Conservation (phyloP, 2,888 invertebrate species). For the Melieria crassipennis region DNA sequence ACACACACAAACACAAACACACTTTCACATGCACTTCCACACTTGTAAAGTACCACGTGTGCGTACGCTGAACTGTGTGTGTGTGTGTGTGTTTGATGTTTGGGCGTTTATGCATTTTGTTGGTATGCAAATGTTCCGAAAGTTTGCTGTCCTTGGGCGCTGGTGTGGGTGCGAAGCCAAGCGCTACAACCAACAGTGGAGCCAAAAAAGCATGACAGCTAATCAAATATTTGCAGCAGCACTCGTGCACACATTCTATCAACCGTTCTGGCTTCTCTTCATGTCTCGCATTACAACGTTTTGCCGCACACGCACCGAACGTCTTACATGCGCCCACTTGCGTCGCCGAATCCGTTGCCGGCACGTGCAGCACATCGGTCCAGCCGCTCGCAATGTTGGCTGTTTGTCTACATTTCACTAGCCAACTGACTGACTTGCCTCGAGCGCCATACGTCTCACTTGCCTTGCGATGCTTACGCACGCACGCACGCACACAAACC, state of each 20-base stretch:
- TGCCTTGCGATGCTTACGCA: not conserved
- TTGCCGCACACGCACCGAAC: not conserved
- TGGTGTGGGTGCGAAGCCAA: conserved; percentile 8
- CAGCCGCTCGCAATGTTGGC: no score
- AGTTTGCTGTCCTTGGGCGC: conserved; percentile 3
- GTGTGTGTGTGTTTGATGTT: not conserved
- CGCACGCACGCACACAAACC: not conserved
- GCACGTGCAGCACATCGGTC: no score
- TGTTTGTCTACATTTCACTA: no score
- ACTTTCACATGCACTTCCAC: no score
- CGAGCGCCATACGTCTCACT: no score
- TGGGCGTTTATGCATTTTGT: not conserved
- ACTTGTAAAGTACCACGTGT: not conserved
- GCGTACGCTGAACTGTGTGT: not conserved
- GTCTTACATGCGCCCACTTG: no score
- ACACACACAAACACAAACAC: not conserved
- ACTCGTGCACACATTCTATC: conserved; percentile 25
- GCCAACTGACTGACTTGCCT: no score
- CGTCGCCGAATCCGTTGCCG: no score
- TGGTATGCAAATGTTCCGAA: not conserved
- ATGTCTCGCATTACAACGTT: not conserved
- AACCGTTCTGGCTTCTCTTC: conserved; percentile 2
- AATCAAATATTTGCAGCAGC: conserved; percentile 33
- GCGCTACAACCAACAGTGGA: not conserved
- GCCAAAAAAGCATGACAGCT: conserved; percentile 18